Evolutionary conservation across 2,888 invertebrate species (phyloP), one percentile per base, ranked within the genome.

Genomic region (Harpalus rufipes): DNA sequence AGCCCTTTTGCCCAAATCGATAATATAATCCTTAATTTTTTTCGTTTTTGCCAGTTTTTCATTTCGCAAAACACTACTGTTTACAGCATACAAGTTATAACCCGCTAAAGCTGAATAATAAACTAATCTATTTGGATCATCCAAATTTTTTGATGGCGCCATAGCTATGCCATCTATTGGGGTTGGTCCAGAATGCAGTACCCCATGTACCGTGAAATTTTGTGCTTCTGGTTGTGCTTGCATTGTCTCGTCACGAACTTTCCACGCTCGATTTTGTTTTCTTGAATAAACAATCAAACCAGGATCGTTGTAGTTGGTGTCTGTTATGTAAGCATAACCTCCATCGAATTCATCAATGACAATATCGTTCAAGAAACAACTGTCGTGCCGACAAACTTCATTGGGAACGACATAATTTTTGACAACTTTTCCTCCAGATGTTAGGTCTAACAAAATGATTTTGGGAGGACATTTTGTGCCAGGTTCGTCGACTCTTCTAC

Each of bases 131-230:
- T 87, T 86, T 6, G 79, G 83, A 12, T 82, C 79, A 61, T 85
- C 79, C 44, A 83, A 72, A 25, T 65, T 68, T 21, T 56, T 65
- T 12, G 82, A 61, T 1, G 95, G 95, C 0, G 95, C 94, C 6
- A 96, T 90, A 0, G 95, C 95, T 76, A 96, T 94, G 5, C 95
- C 95, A 88, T 95, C 94, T 81, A 96, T 92, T 87, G 94, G 92
- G 6, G 85, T 85, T 0, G 18, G 21, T 32, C 68, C 32, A 8
- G 16, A 39, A 72, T 85, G 85, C 12, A 72, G 12, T 25, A 68
- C 21, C 6, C 80, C 85, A 58, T 79, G 79, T 8, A 56, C 25
- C 0, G 85, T 68, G 16, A 85, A 85, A 72, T 85, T 85, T 7
- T 56, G 3, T 4, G 68, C 80, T 41, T 85, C 85, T 41, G 32